Conservation (phyloP, 2,113 vertebrate species). For the Machaerirhynchus nigripectus region DNA sequence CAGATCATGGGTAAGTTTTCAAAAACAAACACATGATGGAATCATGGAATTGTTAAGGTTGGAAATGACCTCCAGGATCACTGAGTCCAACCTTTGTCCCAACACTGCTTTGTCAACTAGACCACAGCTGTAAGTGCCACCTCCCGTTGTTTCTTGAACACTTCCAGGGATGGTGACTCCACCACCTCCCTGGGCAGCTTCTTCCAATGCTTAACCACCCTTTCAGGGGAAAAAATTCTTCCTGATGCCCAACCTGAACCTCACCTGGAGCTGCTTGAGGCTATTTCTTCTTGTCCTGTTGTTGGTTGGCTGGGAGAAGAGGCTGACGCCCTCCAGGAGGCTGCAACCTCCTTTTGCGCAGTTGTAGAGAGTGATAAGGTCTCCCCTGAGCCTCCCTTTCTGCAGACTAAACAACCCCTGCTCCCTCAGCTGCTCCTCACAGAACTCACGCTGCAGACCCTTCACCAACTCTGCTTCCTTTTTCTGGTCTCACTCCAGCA, state of each 20-base stretch:
- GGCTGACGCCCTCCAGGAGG: fast-evolving
- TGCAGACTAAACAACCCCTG: neutral
- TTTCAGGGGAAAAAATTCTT: neutral
- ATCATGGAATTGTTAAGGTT: neutral
- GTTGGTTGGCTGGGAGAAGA: neutral
- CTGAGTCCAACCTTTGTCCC: neutral
- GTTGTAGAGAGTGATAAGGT: neutral
- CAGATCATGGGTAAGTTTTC: neutral
- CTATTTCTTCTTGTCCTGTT: neutral
- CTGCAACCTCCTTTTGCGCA: neutral
- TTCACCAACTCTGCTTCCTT: neutral
- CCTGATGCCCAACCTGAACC: neutral
- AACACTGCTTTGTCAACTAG: neutral
- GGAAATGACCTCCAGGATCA: neutral
- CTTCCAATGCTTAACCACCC: neutral
- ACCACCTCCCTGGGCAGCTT: neutral
- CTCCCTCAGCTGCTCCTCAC: neutral
- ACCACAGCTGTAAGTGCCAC: neutral
- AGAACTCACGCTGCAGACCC: neutral
- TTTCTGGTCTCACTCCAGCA: neutral
- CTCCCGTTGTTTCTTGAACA: fast-evolving
- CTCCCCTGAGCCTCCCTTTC: neutral
- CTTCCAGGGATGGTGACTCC: neutral
- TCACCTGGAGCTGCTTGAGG: neutral
- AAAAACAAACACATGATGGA: neutral